Base-by-base conservation (phyloP, 64 coral and sea anemone species). In the Montipora capricornis region DNA sequence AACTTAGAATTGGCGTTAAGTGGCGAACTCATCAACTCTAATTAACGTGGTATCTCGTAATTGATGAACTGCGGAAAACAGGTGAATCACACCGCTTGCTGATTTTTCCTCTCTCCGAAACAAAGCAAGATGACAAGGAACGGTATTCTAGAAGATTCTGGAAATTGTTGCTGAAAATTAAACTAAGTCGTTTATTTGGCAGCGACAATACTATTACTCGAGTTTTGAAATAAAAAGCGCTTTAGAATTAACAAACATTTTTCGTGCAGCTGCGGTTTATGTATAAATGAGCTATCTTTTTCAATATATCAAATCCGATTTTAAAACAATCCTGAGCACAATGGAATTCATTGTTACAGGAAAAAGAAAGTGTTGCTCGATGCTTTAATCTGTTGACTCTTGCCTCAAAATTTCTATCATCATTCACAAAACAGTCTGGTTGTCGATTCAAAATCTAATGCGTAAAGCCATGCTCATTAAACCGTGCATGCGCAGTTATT, bases 81-180 rank as follows among this genome's bases (percentile, higher is more conserved):
- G 64, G 82, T 86, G 82, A 12, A 71, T 70, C 12, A 47, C 46
- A 45, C 82, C 62, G 62, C 82, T 84, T 73, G 62, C 82, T 86
- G 82, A 73, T 86, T 71, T 62, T 84, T 84, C 59, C 47, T 46
- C 59, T 2, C 45, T 84, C 19, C 45, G 46, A 86, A 64, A 86
- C 82, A 86, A 86, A 86, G 82, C 82, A 86, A 86, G 82, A 73
- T 71, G 66, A 73, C 82, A 86, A 86, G 16, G 71, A 49, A 66
- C 44, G 45, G 66, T 6, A 17, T 15, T 62, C 64, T 8, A 86
- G 64, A 48, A 16, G 50, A 73, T 86, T 37, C 22, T 58, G 45
- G 44, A 22, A 37, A n/a, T 24, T 26, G 22, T 11, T 24, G 37
- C 20, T 22, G 7, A 5, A 26, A 26, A 74, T 29, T 9, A 24